These are phyloP conservation scores for Danaus chrysippus DNA, from an alignment of 2,888 invertebrate species.

Conservation along the genomic window DNA sequence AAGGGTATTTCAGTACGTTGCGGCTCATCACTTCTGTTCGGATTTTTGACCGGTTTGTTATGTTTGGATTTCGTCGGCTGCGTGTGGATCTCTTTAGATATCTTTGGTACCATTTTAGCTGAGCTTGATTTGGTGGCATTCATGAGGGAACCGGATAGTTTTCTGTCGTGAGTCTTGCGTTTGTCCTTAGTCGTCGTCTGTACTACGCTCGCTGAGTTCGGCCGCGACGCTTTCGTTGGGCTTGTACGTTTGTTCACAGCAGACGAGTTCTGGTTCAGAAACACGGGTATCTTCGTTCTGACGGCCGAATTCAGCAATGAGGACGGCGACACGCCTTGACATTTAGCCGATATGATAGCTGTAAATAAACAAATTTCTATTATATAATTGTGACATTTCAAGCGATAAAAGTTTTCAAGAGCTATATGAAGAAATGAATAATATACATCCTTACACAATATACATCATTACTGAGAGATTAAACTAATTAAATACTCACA, in stretches of 20 bases:
- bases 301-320: slow-evolving; percentile 34
- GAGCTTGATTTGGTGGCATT: slow-evolving; percentile 80
- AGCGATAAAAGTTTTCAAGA: too few relatives aligned
- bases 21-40: slow-evolving; percentile 30
- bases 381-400: not conserved
- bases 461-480: not conserved
- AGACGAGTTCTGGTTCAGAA: slow-evolving; percentile 39
- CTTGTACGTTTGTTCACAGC: not conserved
- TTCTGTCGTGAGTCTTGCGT: slow-evolving; percentile 38
- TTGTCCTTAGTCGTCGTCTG: slow-evolving; percentile 10
- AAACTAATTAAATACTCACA: slow-evolving; percentile 44
- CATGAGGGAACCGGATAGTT: slow-evolving; percentile 61
- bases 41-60: slow-evolving; percentile 23
- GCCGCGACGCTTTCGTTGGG: not conserved
- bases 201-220: slow-evolving; percentile 9
- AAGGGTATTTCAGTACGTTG: slow-evolving; percentile 40
- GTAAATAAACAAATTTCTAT: slow-evolving; percentile 30
- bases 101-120: slow-evolving; percentile 73
- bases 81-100: slow-evolving; percentile 41
- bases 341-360: slow-evolving; percentile 43
- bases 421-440: too few relatives aligned
- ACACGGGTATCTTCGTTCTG: slow-evolving; percentile 60
- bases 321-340: slow-evolving; percentile 27
- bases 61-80: slow-evolving; percentile 23
- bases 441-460: not conserved